Percentiles rank a stretch among this genome's conserved stretches.
Evolutionary conservation across 2,888 invertebrate species (phyloP).

Genomic region (Pseudococcus longispinus): DNA sequence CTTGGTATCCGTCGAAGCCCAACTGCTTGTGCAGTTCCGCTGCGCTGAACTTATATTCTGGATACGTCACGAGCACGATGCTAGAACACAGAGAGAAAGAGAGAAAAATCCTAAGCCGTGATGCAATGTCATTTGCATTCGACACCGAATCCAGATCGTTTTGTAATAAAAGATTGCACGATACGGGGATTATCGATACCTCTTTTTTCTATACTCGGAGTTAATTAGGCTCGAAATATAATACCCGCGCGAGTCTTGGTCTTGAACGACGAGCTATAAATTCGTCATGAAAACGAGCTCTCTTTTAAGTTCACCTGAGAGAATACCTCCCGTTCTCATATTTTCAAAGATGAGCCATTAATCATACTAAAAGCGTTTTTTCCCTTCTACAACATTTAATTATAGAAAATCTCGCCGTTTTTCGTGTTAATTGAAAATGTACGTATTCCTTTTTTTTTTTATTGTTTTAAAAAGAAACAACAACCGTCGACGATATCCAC

Average conservation of each 20-base stretch:
- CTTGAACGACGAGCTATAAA: not conserved
- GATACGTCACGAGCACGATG: conserved; percentile 15
- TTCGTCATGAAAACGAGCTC: not conserved
- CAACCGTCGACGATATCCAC: not conserved
- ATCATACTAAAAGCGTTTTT: not conserved
- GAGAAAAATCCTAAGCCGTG: not conserved
- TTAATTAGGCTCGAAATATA: not conserved
- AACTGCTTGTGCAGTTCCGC: conserved; percentile 22
- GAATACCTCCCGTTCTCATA: not conserved
- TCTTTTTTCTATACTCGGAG: not conserved
- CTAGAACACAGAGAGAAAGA: not conserved
- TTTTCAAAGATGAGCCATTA: not conserved
- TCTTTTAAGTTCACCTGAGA: conserved; percentile 2
- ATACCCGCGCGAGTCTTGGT: not conserved
- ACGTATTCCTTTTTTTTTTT: not conserved
- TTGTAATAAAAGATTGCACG: conserved; percentile 15
- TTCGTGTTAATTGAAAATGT: not conserved
- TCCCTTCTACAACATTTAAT: not conserved
- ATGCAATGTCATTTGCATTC: conserved; percentile 38
- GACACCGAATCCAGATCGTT: conserved; percentile 7
- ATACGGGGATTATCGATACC: conserved; percentile 13
- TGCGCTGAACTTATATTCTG: conserved; percentile 20
- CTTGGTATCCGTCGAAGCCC: not conserved
- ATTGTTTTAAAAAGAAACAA: not conserved
- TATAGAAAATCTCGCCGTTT: conserved; percentile 2